These are phyloP conservation scores for Prolemur simus DNA, from an alignment of 2,113 vertebrate genomes.

Conservation along the genomic window DNA sequence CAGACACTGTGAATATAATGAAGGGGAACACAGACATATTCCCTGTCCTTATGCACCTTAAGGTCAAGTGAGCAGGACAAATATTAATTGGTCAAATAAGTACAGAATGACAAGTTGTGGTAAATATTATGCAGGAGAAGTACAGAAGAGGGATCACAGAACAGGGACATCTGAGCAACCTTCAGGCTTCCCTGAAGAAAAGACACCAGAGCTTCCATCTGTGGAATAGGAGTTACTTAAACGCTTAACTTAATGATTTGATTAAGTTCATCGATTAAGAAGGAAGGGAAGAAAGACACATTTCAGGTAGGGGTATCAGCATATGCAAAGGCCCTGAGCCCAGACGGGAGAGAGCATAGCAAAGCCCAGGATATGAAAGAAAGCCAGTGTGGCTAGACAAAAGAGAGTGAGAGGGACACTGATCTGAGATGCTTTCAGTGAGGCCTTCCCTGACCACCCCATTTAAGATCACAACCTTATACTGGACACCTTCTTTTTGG, in stretches of 20 bases:
- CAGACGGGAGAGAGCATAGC: background rate
- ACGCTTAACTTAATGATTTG: background rate
- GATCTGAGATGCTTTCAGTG: background rate
- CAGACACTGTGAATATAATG: background rate
- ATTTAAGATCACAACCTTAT: background rate
- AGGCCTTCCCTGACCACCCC: background rate
- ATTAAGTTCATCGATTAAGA: background rate
- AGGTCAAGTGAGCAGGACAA: background rate
- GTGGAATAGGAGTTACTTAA: background rate
- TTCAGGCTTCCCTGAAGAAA: background rate
- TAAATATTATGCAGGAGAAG: background rate
- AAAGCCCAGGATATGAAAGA: background rate
- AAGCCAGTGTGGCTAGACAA: background rate
- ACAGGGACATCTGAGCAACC: background rate
- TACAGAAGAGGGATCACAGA: background rate
- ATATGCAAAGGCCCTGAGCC: background rate
- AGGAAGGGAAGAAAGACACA: background rate
- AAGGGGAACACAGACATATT: background rate
- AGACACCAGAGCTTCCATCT: background rate
- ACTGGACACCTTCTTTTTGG: background rate
- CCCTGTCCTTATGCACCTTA: background rate
- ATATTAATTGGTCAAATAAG: background rate
- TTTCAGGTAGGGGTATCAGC: background rate
- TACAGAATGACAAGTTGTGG: background rate
- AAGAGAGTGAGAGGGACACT: background rate